Base-by-base conservation (phyloP, 2,797 vertebrate genomes). In the Anguilla megastoma region DNA sequence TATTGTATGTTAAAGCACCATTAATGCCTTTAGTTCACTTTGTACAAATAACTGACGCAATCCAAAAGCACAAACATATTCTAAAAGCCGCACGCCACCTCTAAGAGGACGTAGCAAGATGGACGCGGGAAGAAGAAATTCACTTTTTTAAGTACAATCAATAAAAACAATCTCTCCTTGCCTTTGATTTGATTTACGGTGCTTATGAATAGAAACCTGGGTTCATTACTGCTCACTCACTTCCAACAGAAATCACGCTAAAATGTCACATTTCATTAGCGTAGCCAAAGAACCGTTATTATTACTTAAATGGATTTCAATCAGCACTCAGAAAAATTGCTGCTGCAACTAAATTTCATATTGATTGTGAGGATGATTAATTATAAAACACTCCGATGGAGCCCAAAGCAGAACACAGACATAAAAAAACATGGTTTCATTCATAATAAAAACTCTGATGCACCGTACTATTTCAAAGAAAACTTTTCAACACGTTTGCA, bases 291-390 rank as follows among this genome's bases (percentile, higher is more conserved):
- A 79, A 56, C 30, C 63, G 18, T 41, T 58, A 74, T 69, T 87
- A 87, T 87, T 87, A 87, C 48, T 76, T 56, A 80, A 76, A 16
- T 50, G 12, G 74, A 87, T 87, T 79, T 87, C 85, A 79, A 79
- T 79, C 86, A 76, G 74, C 18, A 27, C 69, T 50, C 2, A 48
- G 54, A 87, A 86, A 33, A 79, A 76, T 24, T 87, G 50, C 69
- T 30, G 48, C 50, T 30, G 33, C n/a, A 10, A 71, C 54, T 14
- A 41, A 79, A 54, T 87, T 87, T 79, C 36, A 33, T 56, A 86
- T 79, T 86, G 86, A 87, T 74, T 87, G 69, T 76, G 30, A 66
- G 66, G n/a, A 45, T 45, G 74, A 45, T 79, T 36, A 41, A 79
- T 6, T 79, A 41, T 79, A 21, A 79, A 79, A 41, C 14, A 36